These are phyloP conservation scores for Varanus komodoensis DNA, from an alignment of 2,113 vertebrate genomes.

Conservation along the genomic window DNA sequence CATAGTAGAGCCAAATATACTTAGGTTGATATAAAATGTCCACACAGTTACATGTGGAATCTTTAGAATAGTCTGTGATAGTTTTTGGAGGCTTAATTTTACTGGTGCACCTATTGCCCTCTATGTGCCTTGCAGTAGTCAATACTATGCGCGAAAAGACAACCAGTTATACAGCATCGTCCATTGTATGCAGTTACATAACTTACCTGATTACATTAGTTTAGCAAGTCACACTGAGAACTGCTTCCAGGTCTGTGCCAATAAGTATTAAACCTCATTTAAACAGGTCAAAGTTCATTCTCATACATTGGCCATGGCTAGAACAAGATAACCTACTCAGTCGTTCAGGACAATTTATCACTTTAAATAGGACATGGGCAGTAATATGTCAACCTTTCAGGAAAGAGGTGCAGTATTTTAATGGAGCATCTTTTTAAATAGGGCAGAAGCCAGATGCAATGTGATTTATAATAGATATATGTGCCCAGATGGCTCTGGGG, in stretches of 20 bases:
- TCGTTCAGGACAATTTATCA: constrained; percentile 54
- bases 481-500: background rate
- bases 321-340: constrained; percentile 64
- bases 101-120: background rate
- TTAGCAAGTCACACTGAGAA: constrained; percentile 69
- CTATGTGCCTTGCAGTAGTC: background rate
- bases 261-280: constrained; percentile 79
- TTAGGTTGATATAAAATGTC: background rate
- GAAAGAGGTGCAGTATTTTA: constrained; percentile 67
- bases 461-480: background rate
- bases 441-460: constrained; percentile 39
- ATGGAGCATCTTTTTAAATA: constrained; percentile 64
- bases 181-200: constrained; percentile 55
- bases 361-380: constrained; percentile 59
- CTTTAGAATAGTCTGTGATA: background rate
- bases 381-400: constrained; percentile 64
- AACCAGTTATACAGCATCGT: constrained; percentile 29
- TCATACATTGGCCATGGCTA: constrained; percentile 69
- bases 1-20: background rate
- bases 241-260: constrained; percentile 71
- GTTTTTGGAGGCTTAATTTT: background rate
- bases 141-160: background rate
- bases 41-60: background rate
- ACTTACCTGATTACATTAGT: constrained; percentile 51
- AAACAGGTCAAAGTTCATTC: constrained; percentile 80